Evolutionary conservation across 2,797 vertebrate species (phyloP), one percentile per base, ranked within the genome.

Genomic region (Cyclura pinguis): DNA sequence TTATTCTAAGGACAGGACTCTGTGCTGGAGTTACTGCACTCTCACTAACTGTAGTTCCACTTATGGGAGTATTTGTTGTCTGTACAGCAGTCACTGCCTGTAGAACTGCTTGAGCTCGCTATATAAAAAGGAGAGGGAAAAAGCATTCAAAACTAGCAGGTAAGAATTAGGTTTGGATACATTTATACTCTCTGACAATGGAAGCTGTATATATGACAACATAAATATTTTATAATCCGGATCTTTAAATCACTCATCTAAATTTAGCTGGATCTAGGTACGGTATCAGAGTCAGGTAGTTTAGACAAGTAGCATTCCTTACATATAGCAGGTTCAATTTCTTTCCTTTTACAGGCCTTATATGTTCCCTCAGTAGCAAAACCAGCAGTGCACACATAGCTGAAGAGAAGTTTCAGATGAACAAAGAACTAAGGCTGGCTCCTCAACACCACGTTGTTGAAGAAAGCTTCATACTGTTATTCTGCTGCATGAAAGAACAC

Each of bases 1-100:
- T 99, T 96, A 99, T 99, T 96, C 98, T 97, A 94, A 99, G 98
- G 24, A 99, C 99, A 1, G 99, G 99, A 95, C 99, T 99, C 91
- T 98, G 98, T 47, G 98, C 98, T 20, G 98, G 98, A 88, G 98
- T 98, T 35, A 99, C 97, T 14, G 98, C 97, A 83, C 98, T 98
- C 95, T 99, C 98, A 50, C 98, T 98, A 80, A 98, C 98, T 12
- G 98, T 97, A 13, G 98, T 97, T 91, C 98, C 98, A 1, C 98
- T 98, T 89, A 98, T 97, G 14, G 98, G 97, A n/a, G 98, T 98
- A 0, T 98, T 98, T 32, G 98, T 98, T 73, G 98, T 98, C 95
- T 99, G 98, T 85, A 99, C 98, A 24, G 98, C 98, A 0, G 98
- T 98, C 93, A 99, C 98, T 1, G 98, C 98, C 95, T 99, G 98